Percentiles rank a stretch among this genome's conserved stretches.
Evolutionary conservation across 2,888 invertebrate species (phyloP).

Genomic region (Cephus sareptanus): DNA sequence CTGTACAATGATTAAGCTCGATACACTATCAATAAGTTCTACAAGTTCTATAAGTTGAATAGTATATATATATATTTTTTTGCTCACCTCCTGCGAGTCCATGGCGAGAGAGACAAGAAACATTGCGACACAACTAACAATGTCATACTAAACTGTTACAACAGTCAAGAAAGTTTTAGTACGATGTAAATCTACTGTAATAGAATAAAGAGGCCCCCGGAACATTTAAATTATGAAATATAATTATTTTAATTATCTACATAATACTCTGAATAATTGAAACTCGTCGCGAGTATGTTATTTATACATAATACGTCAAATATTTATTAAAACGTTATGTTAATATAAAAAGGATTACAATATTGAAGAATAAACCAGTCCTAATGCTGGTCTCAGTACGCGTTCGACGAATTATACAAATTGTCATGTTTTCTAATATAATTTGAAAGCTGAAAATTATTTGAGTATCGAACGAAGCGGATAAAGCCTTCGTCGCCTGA

Average conservation of each 20-base stretch:
- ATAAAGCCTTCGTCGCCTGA: too few relatives aligned
- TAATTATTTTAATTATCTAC: background rate
- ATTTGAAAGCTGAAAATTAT: too few relatives aligned
- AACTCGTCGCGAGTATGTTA: too few relatives aligned
- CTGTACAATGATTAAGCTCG: background rate
- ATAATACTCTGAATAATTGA: background rate
- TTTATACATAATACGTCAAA: too few relatives aligned
- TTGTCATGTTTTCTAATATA: too few relatives aligned
- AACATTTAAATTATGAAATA: background rate
- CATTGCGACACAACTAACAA: slow-evolving; percentile 68
- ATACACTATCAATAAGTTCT: background rate
- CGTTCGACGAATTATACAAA: too few relatives aligned
- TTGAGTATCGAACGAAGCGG: too few relatives aligned
- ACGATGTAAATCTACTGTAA: background rate
- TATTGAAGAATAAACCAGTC: too few relatives aligned
- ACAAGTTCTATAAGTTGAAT: background rate
- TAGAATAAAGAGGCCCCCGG: background rate
- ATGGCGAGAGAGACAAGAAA: slow-evolving; percentile 66
- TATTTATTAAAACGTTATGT: too few relatives aligned
- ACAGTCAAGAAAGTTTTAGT: background rate
- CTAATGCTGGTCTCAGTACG: too few relatives aligned
- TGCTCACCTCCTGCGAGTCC: slow-evolving; percentile 68
- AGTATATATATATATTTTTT: slow-evolving; percentile 20
- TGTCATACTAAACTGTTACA: slow-evolving; percentile 59
- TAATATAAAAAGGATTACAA: too few relatives aligned